These are phyloP conservation scores for Erebia palarica DNA, from an alignment of 2,888 invertebrate genomes.

Conservation along the genomic window DNA sequence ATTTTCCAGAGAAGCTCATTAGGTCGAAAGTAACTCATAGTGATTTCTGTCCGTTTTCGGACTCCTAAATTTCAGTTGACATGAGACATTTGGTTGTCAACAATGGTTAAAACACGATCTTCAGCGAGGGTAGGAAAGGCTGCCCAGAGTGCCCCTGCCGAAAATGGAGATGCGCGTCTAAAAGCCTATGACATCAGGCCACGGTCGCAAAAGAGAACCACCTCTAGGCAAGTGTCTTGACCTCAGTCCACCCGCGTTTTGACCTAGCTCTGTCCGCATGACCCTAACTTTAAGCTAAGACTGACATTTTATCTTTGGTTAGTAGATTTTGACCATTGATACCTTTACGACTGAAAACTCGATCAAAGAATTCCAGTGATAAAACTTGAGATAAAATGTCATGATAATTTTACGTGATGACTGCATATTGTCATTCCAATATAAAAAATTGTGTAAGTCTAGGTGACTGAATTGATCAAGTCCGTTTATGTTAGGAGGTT, in stretches of 20 bases:
- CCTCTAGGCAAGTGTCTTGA: conserved; percentile 75
- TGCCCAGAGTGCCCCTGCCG: conserved; percentile 66
- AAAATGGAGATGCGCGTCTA: conserved; percentile 74
- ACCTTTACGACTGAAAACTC: neutral
- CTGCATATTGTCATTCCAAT: neutral
- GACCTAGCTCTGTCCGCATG: conserved; percentile 85
- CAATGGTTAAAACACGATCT: conserved; percentile 83
- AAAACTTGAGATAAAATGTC: conserved; percentile 16
- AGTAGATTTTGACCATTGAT: neutral
- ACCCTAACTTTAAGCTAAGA: conserved; percentile 34
- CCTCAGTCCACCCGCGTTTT: conserved; percentile 67
- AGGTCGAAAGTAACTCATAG: conserved; percentile 57
- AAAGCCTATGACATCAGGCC: conserved; percentile 72
- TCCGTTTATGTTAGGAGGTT: conserved; percentile 1
- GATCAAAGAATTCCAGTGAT: neutral
- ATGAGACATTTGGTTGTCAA: conserved; percentile 79
- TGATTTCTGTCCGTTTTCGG: conserved; percentile 71
- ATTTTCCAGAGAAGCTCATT: conserved; percentile 75
- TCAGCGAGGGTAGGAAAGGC: conserved; percentile 78
- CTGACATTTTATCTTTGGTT: conserved; percentile 27
- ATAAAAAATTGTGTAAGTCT: neutral
- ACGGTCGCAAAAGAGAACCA: conserved; percentile 67
- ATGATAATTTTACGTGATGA: neutral
- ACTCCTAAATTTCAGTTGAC: conserved; percentile 81
- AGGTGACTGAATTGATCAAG: neutral